Base-by-base conservation (phyloP, 2,888 invertebrate species). In the Phyllotreta striolata region DNA sequence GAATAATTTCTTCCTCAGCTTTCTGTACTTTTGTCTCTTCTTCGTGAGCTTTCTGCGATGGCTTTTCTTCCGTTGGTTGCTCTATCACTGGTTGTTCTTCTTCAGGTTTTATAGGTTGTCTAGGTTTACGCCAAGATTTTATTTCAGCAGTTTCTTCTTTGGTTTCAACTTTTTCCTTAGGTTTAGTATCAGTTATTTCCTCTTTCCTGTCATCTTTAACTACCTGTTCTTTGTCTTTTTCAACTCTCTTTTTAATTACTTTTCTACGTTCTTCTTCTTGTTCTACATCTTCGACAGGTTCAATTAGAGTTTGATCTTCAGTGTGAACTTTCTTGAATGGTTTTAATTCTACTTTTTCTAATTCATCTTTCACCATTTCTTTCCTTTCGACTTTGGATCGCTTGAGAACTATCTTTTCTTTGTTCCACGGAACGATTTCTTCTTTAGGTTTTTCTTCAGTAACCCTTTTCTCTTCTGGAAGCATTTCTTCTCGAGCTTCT, bases 321-420 rank as follows among this genome's bases (percentile, higher is more conserved):
- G 41, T 52, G 10, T 55, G 58, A 9, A 41, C 34, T 41, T 56
- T 62, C 12, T 59, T 65, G 34, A 66, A 12, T 13, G 72, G 71
- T 66, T 73, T 72, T 24, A 74, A 61, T 62, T 65, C 52, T 46
- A 74, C 71, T 24, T 71, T 68, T 58, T 72, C 70, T n/a, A 70
- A 7, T 8, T 38, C 66, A 63, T 72, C 72, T 62, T 66, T 69
- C 12, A 58, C 34, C 84, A 83, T 69, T 62, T 80, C 78, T 70
- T 82, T 83, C 55, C 70, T 76, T 43, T 79, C 77, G 9, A 76
- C 74, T 62, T 75, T 77, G 0, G 82, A 71, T 66, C 76, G 79
- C 63, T 85, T 87, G 14, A 87, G 73, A 43, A 77, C 80, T 9
- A 86, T 82, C 67, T 84, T 83, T 79, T 90, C 88, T 74, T 89